phyloP scores from a whole-genome alignment of 1,140 invertebrate genomes.

The Brachionus sp. region DNA sequence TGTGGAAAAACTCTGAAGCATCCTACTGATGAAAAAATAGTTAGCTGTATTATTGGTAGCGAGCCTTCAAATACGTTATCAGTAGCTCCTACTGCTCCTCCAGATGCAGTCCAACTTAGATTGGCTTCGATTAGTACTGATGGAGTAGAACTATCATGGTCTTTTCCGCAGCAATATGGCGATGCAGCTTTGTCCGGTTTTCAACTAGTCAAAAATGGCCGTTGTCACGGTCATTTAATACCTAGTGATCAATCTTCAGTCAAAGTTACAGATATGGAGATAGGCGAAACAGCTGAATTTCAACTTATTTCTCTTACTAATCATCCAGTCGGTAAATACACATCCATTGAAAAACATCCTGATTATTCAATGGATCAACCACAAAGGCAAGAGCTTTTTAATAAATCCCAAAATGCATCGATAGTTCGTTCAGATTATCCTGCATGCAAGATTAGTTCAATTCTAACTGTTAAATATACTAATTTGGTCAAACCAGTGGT shows the following conservation, averaged over 20 bases:
- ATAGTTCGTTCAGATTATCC: slow-evolving; percentile 50
- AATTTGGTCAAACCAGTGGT: slow-evolving; percentile 55
- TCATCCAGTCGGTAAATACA: slow-evolving; percentile 54
- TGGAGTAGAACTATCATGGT: slow-evolving; percentile 58
- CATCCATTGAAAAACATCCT: slow-evolving; percentile 26
- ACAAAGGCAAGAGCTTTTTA: slow-evolving; percentile 47
- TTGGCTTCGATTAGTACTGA: slow-evolving; percentile 55
- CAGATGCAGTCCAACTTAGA: slow-evolving; percentile 55
- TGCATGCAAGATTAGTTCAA: slow-evolving; percentile 56
- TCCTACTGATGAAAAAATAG: slow-evolving; percentile 2
- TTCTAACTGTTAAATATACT: slow-evolving; percentile 57
- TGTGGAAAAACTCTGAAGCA: slow-evolving; percentile 49
- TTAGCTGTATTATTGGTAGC: slow-evolving; percentile 55
- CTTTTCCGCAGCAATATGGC: slow-evolving; percentile 56
- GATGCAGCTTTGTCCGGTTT: slow-evolving; percentile 58
- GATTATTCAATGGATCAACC: slow-evolving; percentile 36
- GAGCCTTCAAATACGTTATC: slow-evolving; percentile 55
- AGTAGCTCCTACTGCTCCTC: slow-evolving; percentile 55
- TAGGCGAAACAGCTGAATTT: slow-evolving; percentile 56
- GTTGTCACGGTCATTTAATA: slow-evolving; percentile 56
- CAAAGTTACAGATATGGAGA: slow-evolving; percentile 53
- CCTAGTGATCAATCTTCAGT: slow-evolving; percentile 55
- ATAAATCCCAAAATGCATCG: slow-evolving; percentile 33
- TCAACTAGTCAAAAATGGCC: slow-evolving; percentile 58
- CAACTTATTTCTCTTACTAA: slow-evolving; percentile 58